Evolutionary conservation across 2,888 invertebrate genomes (phyloP), one percentile per base, ranked within the genome.

Genomic region (Laspeyria flexula): DNA sequence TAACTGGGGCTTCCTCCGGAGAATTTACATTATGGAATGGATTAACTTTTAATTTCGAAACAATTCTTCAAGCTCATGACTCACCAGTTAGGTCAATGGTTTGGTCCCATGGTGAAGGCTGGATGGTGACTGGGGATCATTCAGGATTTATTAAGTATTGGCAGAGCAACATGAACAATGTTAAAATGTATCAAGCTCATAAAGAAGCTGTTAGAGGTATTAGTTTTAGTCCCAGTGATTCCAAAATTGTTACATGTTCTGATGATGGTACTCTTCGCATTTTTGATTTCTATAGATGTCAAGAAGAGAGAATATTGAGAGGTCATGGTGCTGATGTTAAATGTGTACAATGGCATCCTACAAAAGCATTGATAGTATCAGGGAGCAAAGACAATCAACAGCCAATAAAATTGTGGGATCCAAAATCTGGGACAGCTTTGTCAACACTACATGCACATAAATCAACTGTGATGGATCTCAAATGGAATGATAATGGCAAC

Each of bases 111-210:
- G 99, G 98, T 78, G 99, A 99, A 92, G 97, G 97, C 73, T 99
- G 99, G 99, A 99, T 99, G 98, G 97, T 99, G 55, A 99, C 99
- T 0, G 99, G 98, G 15, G 99, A 99, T 92, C 99, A 99, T 86
- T 96, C 97, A 43, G 99, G 99, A 55, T 99, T 97, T 86, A 98
- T 99, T 64, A 99, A 99, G 84, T 99, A 99, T 93, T 99, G 99
- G 99, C 99, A 99, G 94, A 98, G 99, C 74, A 99, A 99, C 92
- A 99, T 99, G 99, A 99, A 99, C 94, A 99, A 99, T 93, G 99
- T 99, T 51, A 99, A 99, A 95, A 99, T 99, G 99, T 99, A 98
- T 94, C 99, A 99, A 93, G 99, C 99, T 49, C 99, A 99, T 92
- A 99, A 99, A 95, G 99, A 99, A 94, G 98, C 99, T 66, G 96